phyloP scores from a whole-genome alignment of 2,888 invertebrate species.

The Syrista parreyssii region DNA sequence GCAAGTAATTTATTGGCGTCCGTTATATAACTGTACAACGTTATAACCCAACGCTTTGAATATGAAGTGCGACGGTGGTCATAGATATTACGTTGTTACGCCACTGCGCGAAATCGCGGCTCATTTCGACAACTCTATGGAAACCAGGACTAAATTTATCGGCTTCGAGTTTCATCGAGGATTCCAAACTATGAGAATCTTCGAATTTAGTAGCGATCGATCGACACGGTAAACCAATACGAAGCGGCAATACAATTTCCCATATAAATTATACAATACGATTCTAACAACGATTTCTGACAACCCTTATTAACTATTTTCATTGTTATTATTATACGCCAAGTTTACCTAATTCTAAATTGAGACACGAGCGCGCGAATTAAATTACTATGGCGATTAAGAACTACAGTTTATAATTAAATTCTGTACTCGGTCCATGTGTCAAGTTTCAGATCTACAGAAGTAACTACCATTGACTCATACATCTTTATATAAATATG shows the following conservation, averaged over 20 bases:
- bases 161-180: background rate
- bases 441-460: background rate
- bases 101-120: conserved; percentile 27
- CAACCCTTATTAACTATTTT: background rate
- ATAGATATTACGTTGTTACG: conserved; percentile 19
- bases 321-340: background rate
- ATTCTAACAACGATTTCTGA: background rate
- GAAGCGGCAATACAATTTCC: background rate
- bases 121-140: conserved; percentile 31
- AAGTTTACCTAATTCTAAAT: background rate
- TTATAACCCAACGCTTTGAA: conserved; percentile 22
- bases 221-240: background rate
- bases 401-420: background rate
- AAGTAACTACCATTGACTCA: background rate
- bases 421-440: background rate
- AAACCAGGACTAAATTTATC: conserved; percentile 7
- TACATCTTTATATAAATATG: too few species aligned
- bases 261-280: background rate
- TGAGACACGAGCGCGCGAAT: background rate
- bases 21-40: background rate
- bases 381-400: background rate
- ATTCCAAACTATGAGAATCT: background rate
- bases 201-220: background rate
- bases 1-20: conserved; percentile 32
- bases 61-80: conserved; percentile 15